Evolutionary conservation across 2,113 vertebrate species (phyloP).

Genomic region (Burhinus bistriatus): DNA sequence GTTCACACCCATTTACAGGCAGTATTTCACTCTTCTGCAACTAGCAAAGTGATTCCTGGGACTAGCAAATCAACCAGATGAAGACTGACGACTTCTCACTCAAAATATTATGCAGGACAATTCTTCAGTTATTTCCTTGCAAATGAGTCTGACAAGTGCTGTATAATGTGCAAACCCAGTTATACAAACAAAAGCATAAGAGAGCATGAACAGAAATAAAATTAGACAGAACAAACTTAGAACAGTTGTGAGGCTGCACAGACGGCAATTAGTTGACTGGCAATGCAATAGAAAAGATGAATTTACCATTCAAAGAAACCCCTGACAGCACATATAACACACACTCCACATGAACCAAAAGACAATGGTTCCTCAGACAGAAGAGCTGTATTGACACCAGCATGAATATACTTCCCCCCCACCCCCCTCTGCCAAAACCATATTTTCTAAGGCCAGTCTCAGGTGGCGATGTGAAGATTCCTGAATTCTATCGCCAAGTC

Average conservation of each 20-base stretch:
- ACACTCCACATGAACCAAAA: background rate
- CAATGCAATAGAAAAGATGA: background rate
- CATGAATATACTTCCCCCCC: background rate
- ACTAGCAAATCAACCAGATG: background rate
- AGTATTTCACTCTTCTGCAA: background rate
- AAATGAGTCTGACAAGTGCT: background rate
- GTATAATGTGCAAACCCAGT: background rate
- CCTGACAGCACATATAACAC: background rate
- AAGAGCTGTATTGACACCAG: background rate
- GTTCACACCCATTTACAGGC: background rate
- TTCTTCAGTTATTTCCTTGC: background rate
- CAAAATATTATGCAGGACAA: background rate
- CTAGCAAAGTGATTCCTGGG: background rate
- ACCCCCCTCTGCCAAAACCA: background rate
- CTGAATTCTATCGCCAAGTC: background rate
- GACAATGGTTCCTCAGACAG: background rate
- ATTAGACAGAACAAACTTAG: background rate
- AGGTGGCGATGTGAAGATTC: constrained; percentile 15
- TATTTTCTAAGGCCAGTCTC: constrained; percentile 23
- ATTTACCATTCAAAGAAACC: background rate
- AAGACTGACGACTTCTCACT: background rate
- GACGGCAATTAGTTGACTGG: background rate
- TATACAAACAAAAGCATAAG: constrained; percentile 4
- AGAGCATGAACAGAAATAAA: background rate
- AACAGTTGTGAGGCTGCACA: background rate